These are phyloP conservation scores for Buathra laborator DNA, from an alignment of 2,888 invertebrate species.

Conservation along the genomic window DNA sequence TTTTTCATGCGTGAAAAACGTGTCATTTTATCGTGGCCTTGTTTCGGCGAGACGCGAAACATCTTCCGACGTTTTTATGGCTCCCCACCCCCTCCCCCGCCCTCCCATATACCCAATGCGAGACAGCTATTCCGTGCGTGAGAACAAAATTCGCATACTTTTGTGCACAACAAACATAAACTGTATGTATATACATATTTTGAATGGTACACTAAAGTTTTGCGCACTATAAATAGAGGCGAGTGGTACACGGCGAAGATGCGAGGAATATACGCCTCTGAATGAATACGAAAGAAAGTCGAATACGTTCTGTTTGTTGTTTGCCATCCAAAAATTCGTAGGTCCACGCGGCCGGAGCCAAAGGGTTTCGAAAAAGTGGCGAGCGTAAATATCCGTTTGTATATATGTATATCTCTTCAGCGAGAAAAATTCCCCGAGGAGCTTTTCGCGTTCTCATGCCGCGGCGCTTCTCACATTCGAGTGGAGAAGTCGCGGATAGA, in stretches of 20 bases:
- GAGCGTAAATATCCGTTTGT: conserved; percentile 47
- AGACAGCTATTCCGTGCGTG: not conserved
- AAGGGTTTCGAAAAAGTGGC: conserved; percentile 57
- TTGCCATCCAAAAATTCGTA: conserved; percentile 52
- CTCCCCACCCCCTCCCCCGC: no score
- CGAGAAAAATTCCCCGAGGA: conserved; percentile 40
- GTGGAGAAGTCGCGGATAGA: conserved; percentile 5
- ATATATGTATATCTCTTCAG: conserved; percentile 28
- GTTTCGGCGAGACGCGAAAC: not conserved
- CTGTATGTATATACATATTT: not conserved
- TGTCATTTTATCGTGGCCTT: not conserved
- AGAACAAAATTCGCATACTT: not conserved
- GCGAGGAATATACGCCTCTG: conserved; percentile 7
- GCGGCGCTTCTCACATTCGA: not conserved
- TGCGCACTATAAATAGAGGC: not conserved
- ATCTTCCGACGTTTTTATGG: conserved; percentile 14
- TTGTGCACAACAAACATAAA: not conserved
- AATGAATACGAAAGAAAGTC: conserved; percentile 5
- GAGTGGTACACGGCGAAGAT: not conserved
- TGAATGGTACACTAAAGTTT: not conserved
- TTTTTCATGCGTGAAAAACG: not conserved
- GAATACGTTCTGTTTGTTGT: conserved; percentile 36
- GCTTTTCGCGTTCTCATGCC: conserved; percentile 16
- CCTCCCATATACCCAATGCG: no score
- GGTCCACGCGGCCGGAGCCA: conserved; percentile 8